Percentiles rank a stretch among this genome's conserved stretches.
Evolutionary conservation across 2,888 invertebrate species (phyloP).

Genomic region (Agrilus cyanescens): DNA sequence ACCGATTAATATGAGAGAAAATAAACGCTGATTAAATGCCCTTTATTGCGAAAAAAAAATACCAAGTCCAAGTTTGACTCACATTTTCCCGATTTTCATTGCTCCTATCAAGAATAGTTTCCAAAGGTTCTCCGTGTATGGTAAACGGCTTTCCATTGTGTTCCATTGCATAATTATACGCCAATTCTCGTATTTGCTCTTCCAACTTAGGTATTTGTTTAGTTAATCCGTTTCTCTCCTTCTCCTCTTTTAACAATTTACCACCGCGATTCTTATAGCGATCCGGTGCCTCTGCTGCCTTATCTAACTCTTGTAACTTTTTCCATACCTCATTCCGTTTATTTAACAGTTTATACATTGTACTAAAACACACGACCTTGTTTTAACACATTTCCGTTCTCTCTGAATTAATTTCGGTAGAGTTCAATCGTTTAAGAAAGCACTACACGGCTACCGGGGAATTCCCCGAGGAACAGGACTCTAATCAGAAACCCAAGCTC

Average conservation of each 20-base stretch:
- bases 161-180: conserved; percentile 40
- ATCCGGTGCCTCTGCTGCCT: conserved; percentile 62
- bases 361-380: conserved; percentile 31
- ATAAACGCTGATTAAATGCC: too few species aligned
- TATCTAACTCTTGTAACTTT: conserved; percentile 64
- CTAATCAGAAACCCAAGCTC: too few species aligned
- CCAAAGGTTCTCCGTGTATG: conserved; percentile 50
- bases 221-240: conserved; percentile 63
- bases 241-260: conserved; percentile 73
- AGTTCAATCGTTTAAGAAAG: too few species aligned
- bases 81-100: conserved; percentile 49
- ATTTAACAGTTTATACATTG: conserved; percentile 52
- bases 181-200: conserved; percentile 45
- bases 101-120: conserved; percentile 47
- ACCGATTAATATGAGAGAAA: too few species aligned
- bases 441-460: too few species aligned
- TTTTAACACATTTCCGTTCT: too few species aligned
- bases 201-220: conserved; percentile 65
- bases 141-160: conserved; percentile 44
- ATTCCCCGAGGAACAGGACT: too few species aligned
- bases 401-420: too few species aligned
- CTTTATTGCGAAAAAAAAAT: too few species aligned
- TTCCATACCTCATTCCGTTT: conserved; percentile 61
- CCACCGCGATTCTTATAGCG: conserved; percentile 83
- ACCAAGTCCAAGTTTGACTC: conserved; percentile 6